A percentile compares a stretch with the other conserved stretches of the same genome.
phyloP scores from a whole-genome alignment of 1,140 invertebrate genomes.

The Eciton burchellii region DNA sequence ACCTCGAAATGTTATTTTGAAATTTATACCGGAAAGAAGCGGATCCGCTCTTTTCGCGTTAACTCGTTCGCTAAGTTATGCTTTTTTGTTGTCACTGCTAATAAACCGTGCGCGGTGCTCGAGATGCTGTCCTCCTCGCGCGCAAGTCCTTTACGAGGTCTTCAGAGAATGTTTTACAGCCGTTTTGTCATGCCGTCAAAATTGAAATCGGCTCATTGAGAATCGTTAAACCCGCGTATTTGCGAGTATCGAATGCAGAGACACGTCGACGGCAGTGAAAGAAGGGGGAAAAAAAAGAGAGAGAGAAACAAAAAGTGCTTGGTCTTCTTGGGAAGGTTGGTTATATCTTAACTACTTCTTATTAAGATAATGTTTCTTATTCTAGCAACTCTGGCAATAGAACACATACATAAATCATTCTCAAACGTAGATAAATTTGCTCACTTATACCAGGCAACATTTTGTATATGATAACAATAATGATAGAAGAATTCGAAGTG shows the following conservation, averaged over 20 bases:
- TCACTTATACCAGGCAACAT: background rate
- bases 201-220: background rate
- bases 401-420: background rate
- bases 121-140: background rate
- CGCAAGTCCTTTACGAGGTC: slow-evolving; percentile 2
- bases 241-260: background rate
- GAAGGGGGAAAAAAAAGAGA: too few relatives aligned
- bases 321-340: background rate
- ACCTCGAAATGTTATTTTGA: background rate
- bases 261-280: background rate
- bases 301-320: too few relatives aligned
- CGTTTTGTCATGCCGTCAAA: background rate
- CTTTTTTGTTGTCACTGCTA: slow-evolving; percentile 39
- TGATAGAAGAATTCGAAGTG: too few relatives aligned
- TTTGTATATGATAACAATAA: background rate
- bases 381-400: too few relatives aligned
- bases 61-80: background rate
- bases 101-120: background rate
- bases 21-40: background rate
- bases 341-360: slow-evolving; percentile 19
- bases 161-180: slow-evolving; percentile 20
- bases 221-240: background rate
- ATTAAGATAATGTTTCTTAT: slow-evolving; percentile 23
- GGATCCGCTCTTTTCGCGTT: slow-evolving; percentile 11
- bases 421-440: background rate